These are phyloP conservation scores for Sebastes fasciatus DNA, from an alignment of 2,113 vertebrate genomes.

Conservation along the genomic window DNA sequence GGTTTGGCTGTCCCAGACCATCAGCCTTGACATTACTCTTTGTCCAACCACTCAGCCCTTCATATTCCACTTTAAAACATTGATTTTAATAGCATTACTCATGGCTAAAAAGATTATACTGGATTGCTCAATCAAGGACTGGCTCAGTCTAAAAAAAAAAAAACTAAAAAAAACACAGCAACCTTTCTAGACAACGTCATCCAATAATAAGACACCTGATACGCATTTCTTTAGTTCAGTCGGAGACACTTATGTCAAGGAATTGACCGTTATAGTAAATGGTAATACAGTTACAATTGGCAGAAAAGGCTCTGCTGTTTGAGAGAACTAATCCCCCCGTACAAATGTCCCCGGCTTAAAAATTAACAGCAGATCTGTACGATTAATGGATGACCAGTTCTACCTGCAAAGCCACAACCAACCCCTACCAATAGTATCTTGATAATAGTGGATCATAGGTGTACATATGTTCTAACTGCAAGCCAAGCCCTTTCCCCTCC, in stretches of 20 bases:
- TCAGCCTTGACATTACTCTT: not conserved
- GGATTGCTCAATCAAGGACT: not conserved
- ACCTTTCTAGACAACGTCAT: not conserved
- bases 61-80: not conserved
- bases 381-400: not conserved
- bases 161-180: not conserved
- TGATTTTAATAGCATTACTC: not conserved
- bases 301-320: not conserved
- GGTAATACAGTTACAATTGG: not conserved
- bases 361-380: not conserved
- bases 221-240: not conserved
- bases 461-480: not conserved
- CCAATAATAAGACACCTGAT: constrained; percentile 1
- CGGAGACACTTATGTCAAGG: not conserved
- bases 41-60: not conserved
- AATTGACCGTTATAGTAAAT: not conserved
- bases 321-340: not conserved
- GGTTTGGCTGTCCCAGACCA: not conserved
- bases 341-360: not conserved
- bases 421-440: not conserved
- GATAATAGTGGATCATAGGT: not conserved
- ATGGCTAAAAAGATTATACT: not conserved
- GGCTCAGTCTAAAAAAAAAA: not conserved
- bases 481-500: not conserved
- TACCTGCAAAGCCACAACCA: not conserved